Conservation (phyloP, 2,888 invertebrate genomes). For the Orchesellides sinensis region DNA sequence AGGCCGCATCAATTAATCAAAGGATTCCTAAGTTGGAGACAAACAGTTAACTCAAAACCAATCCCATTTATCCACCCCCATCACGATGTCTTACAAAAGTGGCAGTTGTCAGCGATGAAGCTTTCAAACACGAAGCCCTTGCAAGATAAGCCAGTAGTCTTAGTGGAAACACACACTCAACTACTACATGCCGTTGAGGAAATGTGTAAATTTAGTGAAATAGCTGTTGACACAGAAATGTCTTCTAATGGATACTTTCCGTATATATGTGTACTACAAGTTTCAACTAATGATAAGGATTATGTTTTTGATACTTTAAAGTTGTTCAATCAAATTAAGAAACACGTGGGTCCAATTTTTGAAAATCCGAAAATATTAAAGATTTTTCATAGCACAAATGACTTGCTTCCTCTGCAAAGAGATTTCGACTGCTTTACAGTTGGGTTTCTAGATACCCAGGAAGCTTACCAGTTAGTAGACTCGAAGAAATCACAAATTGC, state of each 20-base stretch:
- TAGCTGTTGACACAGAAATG: neutral
- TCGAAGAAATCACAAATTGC: neutral
- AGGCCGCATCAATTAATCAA: neutral
- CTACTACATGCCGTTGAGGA: neutral
- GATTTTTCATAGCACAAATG: neutral
- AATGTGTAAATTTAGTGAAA: neutral
- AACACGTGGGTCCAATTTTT: conserved; percentile 8
- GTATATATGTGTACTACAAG: neutral
- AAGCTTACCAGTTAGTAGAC: neutral
- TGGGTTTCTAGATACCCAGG: conserved; percentile 1
- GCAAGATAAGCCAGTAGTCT: neutral
- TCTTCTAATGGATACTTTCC: neutral
- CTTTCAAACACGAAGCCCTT: neutral
- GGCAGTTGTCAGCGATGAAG: neutral
- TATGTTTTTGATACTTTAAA: neutral
- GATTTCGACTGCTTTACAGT: conserved; percentile 26
- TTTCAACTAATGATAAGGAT: neutral
- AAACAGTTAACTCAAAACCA: neutral
- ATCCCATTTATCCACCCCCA: neutral
- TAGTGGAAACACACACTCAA: neutral
- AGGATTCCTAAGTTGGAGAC: neutral
- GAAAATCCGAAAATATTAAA: conserved; percentile 22
- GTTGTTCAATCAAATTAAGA: neutral
- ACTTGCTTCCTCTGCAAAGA: conserved; percentile 7
- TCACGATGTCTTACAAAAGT: neutral